Conservation (phyloP, 2,888 invertebrate species). For the Chaitophorus viminalis region DNA sequence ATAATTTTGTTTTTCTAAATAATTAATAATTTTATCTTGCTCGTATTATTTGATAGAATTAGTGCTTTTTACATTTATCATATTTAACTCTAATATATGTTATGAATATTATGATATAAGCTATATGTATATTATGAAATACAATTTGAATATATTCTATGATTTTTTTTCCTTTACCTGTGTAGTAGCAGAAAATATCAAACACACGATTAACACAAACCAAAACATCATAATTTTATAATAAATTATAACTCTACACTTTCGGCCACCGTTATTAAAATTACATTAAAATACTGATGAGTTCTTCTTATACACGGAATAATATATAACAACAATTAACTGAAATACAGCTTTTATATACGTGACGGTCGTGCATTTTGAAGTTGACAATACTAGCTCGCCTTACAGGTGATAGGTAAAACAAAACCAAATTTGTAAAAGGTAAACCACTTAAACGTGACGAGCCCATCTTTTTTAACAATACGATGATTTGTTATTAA, state of each 20-base stretch:
- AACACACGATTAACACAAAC: not conserved
- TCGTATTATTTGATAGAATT: not conserved
- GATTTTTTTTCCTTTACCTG: not conserved
- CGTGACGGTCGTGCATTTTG: not conserved
- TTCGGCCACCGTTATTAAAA: not conserved
- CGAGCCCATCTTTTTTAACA: not conserved
- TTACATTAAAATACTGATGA: not conserved
- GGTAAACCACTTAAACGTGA: not conserved
- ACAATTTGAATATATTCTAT: too few relatives aligned
- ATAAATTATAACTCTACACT: not conserved
- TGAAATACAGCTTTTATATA: not conserved
- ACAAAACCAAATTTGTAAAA: conserved; percentile 31
- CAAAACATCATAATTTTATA: conserved; percentile 12
- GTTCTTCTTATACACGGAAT: not conserved
- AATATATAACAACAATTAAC: not conserved
- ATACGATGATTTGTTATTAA: not conserved
- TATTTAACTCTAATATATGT: not conserved
- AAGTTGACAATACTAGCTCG: not conserved
- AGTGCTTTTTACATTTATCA: not conserved
- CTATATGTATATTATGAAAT: too few relatives aligned
- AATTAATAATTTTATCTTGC: too few relatives aligned
- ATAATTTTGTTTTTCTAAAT: too few relatives aligned
- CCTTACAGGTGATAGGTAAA: not conserved
- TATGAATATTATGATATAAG: too few relatives aligned
- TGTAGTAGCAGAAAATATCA: conserved; percentile 2